A percentile compares a stretch with the other conserved stretches of the same genome.
These are phyloP conservation scores for Cepaea nemoralis DNA, from an alignment of 1,140 invertebrate species.

Conservation along the genomic window DNA sequence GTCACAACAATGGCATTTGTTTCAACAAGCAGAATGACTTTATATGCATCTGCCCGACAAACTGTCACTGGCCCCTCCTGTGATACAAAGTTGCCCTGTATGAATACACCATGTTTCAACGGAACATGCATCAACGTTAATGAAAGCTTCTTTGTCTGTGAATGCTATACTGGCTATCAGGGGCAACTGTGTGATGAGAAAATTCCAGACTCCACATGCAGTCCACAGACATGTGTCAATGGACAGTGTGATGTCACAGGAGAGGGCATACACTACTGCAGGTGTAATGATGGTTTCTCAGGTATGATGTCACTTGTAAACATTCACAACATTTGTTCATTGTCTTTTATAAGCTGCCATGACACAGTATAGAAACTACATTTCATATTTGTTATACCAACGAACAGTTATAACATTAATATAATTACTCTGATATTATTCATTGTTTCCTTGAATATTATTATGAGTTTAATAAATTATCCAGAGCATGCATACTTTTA, in stretches of 20 bases:
- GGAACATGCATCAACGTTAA: constrained; percentile 89
- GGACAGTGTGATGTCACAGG: constrained; percentile 45
- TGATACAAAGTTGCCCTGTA: constrained; percentile 61
- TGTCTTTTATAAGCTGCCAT: too few relatives aligned
- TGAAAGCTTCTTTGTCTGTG: constrained; percentile 56
- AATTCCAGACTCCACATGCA: constrained; percentile 42
- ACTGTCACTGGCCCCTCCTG: constrained; percentile 53
- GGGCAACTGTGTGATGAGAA: constrained; percentile 66
- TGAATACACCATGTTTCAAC: constrained; percentile 80
- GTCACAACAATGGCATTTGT: constrained; percentile 90
- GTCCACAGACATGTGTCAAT: constrained; percentile 81
- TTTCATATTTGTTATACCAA: too few relatives aligned
- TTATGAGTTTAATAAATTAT: too few relatives aligned
- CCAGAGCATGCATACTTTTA: too few relatives aligned
- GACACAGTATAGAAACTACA: too few relatives aligned
- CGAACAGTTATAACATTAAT: too few relatives aligned
- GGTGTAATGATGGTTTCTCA: constrained; percentile 76
- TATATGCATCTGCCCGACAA: constrained; percentile 48
- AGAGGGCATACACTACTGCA: constrained; percentile 43
- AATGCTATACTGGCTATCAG: constrained; percentile 53
- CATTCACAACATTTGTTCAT: too few relatives aligned
- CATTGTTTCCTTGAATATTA: too few relatives aligned
- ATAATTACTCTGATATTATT: too few relatives aligned
- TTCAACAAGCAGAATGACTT: constrained; percentile 76
- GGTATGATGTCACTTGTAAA: constrained; percentile 41